Evolutionary conservation across 2,797 vertebrate species (phyloP).

Genomic region (Diplodus puntazzo): DNA sequence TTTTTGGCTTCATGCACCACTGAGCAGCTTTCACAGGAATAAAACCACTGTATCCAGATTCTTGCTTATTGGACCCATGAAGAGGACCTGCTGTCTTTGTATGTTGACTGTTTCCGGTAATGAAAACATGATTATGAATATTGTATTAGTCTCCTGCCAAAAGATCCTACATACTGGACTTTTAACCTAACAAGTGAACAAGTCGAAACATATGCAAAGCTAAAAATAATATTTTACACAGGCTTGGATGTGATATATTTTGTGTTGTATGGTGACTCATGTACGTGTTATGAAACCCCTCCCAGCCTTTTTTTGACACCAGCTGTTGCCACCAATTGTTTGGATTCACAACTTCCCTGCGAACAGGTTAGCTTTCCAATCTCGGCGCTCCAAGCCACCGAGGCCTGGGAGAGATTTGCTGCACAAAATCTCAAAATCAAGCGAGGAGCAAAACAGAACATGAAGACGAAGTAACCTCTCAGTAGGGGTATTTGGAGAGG

Average conservation of each 20-base stretch:
- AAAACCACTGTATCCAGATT: too few species aligned
- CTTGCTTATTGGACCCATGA: too few species aligned
- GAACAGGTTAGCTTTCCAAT: slow-evolving; percentile 44
- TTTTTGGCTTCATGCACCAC: too few species aligned
- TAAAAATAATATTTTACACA: background rate
- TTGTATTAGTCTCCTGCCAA: too few species aligned
- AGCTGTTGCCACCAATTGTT: slow-evolving; percentile 47
- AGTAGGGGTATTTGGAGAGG: slow-evolving; percentile 67
- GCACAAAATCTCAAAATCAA: slow-evolving; percentile 56
- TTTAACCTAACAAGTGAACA: background rate
- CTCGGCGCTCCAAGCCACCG: slow-evolving; percentile 20
- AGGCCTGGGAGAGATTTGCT: slow-evolving; percentile 39
- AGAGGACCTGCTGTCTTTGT: too few species aligned
- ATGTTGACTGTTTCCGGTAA: too few species aligned
- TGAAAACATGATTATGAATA: too few species aligned
- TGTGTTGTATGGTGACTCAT: slow-evolving; percentile 11
- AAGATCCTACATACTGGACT: background rate
- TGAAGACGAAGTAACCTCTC: slow-evolving; percentile 69
- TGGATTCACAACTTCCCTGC: slow-evolving; percentile 51
- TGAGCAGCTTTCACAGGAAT: too few species aligned
- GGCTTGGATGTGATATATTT: background rate
- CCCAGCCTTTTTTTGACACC: slow-evolving; percentile 33
- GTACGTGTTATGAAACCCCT: slow-evolving; percentile 25
- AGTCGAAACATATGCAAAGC: background rate
- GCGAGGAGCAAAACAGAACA: slow-evolving; percentile 66